These are phyloP conservation scores for Crossocerus cetratus DNA, from an alignment of 2,888 invertebrate genomes.

Conservation along the genomic window DNA sequence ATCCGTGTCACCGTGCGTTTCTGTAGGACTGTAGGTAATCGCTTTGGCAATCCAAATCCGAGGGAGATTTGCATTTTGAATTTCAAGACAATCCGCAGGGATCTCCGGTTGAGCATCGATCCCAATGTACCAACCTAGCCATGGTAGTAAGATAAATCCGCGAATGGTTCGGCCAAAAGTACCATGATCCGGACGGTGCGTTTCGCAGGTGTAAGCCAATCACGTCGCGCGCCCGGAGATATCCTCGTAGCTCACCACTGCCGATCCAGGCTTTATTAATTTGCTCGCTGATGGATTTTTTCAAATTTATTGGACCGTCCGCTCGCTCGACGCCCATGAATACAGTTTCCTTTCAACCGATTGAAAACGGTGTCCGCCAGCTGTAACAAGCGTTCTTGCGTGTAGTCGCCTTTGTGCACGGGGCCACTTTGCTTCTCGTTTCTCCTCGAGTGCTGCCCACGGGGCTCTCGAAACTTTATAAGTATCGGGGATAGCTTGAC, in stretches of 20 bases:
- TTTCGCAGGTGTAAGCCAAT: conserved; percentile 36
- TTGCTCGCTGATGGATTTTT: conserved; percentile 40
- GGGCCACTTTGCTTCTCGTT: no score
- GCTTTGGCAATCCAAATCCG: conserved; percentile 7
- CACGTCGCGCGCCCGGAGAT: neutral
- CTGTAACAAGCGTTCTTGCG: no score
- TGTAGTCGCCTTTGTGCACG: no score
- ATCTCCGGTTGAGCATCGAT: neutral
- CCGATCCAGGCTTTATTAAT: conserved; percentile 28
- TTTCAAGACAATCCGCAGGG: conserved; percentile 15
- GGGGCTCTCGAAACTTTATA: no score
- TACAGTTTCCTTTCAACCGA: neutral
- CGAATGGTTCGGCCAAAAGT: conserved; percentile 9
- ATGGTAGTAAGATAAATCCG: conserved; percentile 43
- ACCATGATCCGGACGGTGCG: neutral
- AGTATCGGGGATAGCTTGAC: no score
- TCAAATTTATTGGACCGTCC: conserved; percentile 25
- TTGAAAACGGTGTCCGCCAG: no score
- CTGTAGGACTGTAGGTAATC: conserved; percentile 15
- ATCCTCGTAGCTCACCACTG: neutral
- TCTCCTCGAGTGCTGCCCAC: no score
- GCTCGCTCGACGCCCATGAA: neutral
- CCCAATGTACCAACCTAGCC: conserved; percentile 7
- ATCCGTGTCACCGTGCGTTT: conserved; percentile 3
- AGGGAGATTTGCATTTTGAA: conserved; percentile 41